Base-by-base conservation (phyloP, 92 coral and sea anemone species). In the Ricordea florida region DNA sequence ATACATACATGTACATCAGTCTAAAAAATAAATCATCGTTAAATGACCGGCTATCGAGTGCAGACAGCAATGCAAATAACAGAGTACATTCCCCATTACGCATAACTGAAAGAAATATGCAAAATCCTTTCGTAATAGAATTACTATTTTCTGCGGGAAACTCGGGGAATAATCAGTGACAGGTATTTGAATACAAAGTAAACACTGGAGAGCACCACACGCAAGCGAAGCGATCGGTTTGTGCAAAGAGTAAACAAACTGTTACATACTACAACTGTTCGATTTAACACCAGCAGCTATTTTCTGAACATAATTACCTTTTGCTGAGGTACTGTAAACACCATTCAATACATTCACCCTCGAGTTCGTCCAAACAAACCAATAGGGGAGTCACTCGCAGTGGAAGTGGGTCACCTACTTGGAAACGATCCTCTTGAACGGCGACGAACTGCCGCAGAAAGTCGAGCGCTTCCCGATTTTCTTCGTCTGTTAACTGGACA, bases 331-430 rank as follows among this genome's bases (percentile, higher is more conserved):
- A 96, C 63, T 92, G 91, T 30, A 86, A 58, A 27, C 87, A 72
- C 89, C 93, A 89, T 11, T 79, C 92, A 18, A 89, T 85, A 50
- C 92, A 76, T 44, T 92, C 88, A 15, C 97, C 99, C 42, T 79
- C 70, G 0, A 96, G n/a, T 60, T 96, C 99, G 27, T 66, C 80
- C 32, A 55, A 61, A 29, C 87, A 71, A 44, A 87, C 81, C 30
- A 49, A 57, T 15, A 76, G 51, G 25, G 93, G 80, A 30, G 53
- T 76, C 9, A 87, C 87, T 57, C 93, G 85, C 16, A 78, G 21
- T 38, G 99, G 99, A 3, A 94, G 67, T 5, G 72, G 49, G 29
- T 89, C 96, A 46, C 60, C 80, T 18, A 82, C 96, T 1, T 77
- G 79, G 17, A 84, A 71, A 2, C 78, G 58, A 55, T 59, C 46